These are phyloP conservation scores for Theonella swinhoei DNA, from an alignment of 37 sponge, comb jelly and placozoan species.

Conservation along the genomic window DNA sequence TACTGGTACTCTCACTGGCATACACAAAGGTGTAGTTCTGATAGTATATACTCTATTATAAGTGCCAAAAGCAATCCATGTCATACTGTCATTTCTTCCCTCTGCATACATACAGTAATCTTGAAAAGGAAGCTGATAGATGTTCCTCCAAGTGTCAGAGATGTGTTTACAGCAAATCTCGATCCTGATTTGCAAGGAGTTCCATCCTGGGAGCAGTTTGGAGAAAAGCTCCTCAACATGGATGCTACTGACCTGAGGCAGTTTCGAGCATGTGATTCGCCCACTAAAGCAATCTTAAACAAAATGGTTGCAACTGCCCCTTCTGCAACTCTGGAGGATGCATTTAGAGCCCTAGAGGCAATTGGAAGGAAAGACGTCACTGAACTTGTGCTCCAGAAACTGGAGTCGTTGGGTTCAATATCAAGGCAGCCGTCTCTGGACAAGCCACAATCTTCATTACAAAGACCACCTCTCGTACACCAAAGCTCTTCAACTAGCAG, in stretches of 20 bases:
- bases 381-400: neutral
- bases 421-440: too few species aligned
- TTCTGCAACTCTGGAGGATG: constrained; percentile 1
- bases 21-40: too few species aligned
- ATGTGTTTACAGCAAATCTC: neutral
- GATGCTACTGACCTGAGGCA: neutral
- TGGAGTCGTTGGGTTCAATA: neutral
- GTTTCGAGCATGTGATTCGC: neutral
- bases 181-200: neutral
- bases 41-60: too few species aligned
- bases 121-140: neutral
- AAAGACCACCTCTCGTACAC: too few species aligned
- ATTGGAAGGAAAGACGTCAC: constrained; percentile 4
- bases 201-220: constrained; percentile 9
- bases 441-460: too few species aligned
- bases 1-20: too few species aligned
- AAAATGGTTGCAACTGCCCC: neutral
- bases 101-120: too few species aligned
- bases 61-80: too few species aligned
- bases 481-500: neutral
- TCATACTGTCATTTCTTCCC: too few species aligned
- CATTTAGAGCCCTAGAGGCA: neutral
- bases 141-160: neutral
- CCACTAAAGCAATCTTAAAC: neutral
- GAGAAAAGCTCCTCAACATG: neutral